Evolutionary conservation across 2,888 invertebrate species (phyloP).

Genomic region (Ryuthela nishihirai): DNA sequence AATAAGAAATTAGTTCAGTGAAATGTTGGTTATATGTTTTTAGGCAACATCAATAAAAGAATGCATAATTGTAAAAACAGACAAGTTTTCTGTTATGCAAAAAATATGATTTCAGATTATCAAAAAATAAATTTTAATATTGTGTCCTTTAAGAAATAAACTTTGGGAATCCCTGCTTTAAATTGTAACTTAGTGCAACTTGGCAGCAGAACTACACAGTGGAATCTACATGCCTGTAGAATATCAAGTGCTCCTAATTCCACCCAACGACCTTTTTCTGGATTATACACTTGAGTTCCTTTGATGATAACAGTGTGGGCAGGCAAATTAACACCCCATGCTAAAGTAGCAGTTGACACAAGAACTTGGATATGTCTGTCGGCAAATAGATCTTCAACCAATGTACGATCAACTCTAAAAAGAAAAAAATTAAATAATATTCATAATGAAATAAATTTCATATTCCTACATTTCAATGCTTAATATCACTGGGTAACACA

Average conservation of each 20-base stretch:
- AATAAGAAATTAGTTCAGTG: no score
- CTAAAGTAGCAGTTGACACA: slow-evolving; percentile 96
- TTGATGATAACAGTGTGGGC: slow-evolving; percentile 98
- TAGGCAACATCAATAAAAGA: no score
- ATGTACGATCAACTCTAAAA: slow-evolving; percentile 81
- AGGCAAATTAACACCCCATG: slow-evolving; percentile 99
- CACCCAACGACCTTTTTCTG: slow-evolving; percentile 97
- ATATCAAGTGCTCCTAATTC: slow-evolving; percentile 97
- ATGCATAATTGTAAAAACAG: no score
- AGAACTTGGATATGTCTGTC: slow-evolving; percentile 89
- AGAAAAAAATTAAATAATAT: slow-evolving; percentile 7
- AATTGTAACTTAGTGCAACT: no score
- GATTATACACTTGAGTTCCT: slow-evolving; percentile 97
- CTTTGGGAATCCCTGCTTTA: no score
- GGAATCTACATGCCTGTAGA: slow-evolving; percentile 67
- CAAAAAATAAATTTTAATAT: no score
- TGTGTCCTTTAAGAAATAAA: no score
- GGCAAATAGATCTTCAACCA: slow-evolving; percentile 98
- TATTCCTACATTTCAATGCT: not conserved
- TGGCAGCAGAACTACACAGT: no score
- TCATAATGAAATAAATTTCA: not conserved
- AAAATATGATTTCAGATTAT: no score
- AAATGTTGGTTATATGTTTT: no score
- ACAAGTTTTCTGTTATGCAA: no score
- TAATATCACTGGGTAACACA: not conserved